Evolutionary conservation across 2,113 vertebrate species (phyloP).

Genomic region (Bujurquina vittata): DNA sequence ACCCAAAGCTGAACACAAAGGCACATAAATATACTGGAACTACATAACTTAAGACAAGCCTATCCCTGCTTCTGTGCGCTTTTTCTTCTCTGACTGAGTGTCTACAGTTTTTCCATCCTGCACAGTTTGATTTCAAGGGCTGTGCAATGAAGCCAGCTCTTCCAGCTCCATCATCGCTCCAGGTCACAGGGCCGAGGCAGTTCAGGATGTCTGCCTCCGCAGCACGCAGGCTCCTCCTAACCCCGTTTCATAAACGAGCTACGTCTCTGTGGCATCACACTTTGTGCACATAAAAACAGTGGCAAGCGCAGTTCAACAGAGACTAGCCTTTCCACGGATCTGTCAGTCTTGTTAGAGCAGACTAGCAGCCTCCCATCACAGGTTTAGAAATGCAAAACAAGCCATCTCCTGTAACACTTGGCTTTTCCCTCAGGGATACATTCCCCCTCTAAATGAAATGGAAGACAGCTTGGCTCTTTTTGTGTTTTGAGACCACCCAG

Average conservation of each 20-base stretch:
- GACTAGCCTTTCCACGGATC: background rate
- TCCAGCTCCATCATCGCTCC: slow-evolving; percentile 75
- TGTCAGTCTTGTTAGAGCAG: slow-evolving; percentile 43
- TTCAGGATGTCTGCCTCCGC: slow-evolving; percentile 71
- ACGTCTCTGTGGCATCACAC: slow-evolving; percentile 19
- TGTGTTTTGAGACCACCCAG: slow-evolving; percentile 78
- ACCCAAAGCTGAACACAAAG: background rate
- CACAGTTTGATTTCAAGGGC: slow-evolving; percentile 58
- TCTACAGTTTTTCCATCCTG: slow-evolving; percentile 8
- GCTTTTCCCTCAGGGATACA: slow-evolving; percentile 68
- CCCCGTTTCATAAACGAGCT: slow-evolving; percentile 34
- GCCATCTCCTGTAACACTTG: slow-evolving; percentile 71
- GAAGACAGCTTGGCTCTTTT: slow-evolving; percentile 64
- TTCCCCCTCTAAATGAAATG: slow-evolving; percentile 53
- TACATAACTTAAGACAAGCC: background rate
- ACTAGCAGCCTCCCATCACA: slow-evolving; percentile 48
- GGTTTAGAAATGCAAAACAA: slow-evolving; percentile 68
- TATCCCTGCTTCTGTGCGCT: background rate
- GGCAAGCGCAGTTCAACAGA: background rate
- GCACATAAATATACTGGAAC: background rate
- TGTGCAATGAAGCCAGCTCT: slow-evolving; percentile 62
- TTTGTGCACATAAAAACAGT: background rate
- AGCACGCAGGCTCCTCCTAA: slow-evolving; percentile 37
- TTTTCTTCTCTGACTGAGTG: background rate
- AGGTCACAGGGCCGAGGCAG: slow-evolving; percentile 66